These are phyloP conservation scores for Pomacea maculata DNA, from an alignment of 1,140 invertebrate genomes.

Conservation along the genomic window DNA sequence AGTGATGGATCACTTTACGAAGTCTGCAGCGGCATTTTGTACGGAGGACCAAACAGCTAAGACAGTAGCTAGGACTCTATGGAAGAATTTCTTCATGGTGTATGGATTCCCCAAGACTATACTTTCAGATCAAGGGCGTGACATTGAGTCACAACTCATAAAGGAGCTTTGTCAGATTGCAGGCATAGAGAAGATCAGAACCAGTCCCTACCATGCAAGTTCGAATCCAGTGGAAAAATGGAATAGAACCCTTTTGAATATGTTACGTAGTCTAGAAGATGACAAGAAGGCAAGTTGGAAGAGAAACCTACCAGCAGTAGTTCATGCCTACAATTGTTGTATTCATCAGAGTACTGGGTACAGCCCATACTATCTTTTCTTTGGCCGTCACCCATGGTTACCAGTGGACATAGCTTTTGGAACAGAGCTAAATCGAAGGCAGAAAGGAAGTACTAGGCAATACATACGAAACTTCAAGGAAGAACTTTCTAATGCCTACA, in stretches of 20 bases:
- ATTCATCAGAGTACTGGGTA: slow-evolving; percentile 19
- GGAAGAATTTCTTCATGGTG: neutral
- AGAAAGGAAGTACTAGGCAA: no score
- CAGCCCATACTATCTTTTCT: slow-evolving; percentile 5
- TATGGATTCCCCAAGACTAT: slow-evolving; percentile 27
- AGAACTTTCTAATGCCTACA: no score
- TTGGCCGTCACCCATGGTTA: no score
- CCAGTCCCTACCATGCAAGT: slow-evolving; percentile 28
- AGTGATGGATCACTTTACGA: slow-evolving; percentile 6
- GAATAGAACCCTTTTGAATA: slow-evolving; percentile 28
- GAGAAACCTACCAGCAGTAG: slow-evolving; percentile 4
- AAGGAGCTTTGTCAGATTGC: slow-evolving; percentile 32
- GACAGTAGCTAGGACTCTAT: neutral
- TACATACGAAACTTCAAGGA: neutral
- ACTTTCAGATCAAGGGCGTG: slow-evolving; percentile 24
- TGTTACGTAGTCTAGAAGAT: slow-evolving; percentile 28
- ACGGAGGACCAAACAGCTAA: slow-evolving; percentile 4
- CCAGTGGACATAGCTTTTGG: no score
- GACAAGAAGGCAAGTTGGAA: slow-evolving; percentile 19
- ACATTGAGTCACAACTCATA: slow-evolving; percentile 29
- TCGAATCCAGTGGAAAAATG: slow-evolving; percentile 21
- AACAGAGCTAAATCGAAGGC: no score
- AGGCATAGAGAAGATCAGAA: slow-evolving; percentile 26
- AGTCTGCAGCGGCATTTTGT: neutral
- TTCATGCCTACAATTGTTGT: slow-evolving; percentile 28